phyloP scores from a whole-genome alignment of 2,888 invertebrate genomes.

The Ennomos erosarius region DNA sequence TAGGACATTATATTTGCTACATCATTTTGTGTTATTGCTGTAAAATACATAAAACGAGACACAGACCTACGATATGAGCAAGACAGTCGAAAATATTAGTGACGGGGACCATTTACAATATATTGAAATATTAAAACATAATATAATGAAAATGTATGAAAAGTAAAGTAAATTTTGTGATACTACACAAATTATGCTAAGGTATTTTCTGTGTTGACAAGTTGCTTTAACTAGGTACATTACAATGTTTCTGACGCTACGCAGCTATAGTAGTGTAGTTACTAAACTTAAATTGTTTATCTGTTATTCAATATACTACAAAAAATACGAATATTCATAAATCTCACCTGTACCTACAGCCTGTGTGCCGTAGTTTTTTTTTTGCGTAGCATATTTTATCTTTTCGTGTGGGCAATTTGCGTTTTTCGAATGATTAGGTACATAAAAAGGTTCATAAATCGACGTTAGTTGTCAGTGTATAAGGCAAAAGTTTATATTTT shows the following conservation, averaged over 20 bases:
- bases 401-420: constrained; percentile 12
- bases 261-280: too few relatives aligned
- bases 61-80: constrained; percentile 11
- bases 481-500: constrained; percentile 63
- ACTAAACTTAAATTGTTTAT: neutral
- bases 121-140: constrained; percentile 22
- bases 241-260: too few relatives aligned
- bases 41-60: constrained; percentile 13
- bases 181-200: too few relatives aligned
- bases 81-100: constrained; percentile 14
- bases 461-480: constrained; percentile 41
- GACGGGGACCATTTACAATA: constrained; percentile 12
- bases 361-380: neutral
- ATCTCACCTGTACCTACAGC: neutral
- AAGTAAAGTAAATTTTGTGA: constrained; percentile 1
- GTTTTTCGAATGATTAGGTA: constrained; percentile 25
- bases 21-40: constrained; percentile 7
- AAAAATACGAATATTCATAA: neutral
- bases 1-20: constrained; percentile 2
- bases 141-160: too few relatives aligned
- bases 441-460: constrained; percentile 43
- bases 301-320: neutral
- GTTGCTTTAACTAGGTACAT: too few relatives aligned
- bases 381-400: constrained; percentile 5
- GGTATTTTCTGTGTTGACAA: too few relatives aligned